Evolutionary conservation across 1,140 invertebrate species (phyloP), one percentile per base, ranked within the genome.

Genomic region (Limonius californicus): DNA sequence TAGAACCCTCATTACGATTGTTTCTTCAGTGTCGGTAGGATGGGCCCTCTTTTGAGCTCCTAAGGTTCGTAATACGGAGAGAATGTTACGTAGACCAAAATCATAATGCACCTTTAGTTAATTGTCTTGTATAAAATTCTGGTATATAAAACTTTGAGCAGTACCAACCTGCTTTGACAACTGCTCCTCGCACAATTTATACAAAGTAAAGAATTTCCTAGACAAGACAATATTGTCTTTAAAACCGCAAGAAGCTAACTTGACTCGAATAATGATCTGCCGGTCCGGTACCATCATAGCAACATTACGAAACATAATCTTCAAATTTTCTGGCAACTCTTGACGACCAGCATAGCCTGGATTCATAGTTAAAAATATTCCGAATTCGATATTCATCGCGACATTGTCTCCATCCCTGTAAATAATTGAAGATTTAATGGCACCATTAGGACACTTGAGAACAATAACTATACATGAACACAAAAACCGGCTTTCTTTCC

Each of bases 211-310:
- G 76, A 96, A 95, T 77, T 97, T 97, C 27, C 91, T 78, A 4
- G 93, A 87, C 14, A 96, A 76, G 12, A 90, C 71, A 45, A 93
- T 85, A 74, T 97, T 96, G 45, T 96, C 91, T 70, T 92, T 88
- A 74, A 95, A 97, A 30, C 94, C 94, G 72, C 91, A 94, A 63
- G 91, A 90, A 32, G 94, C 94, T 58, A 96, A 79, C 78, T 96
- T 96, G 0, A 96, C 94, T 61, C 94, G 81, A 72, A 96, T 96
- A 70, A 97, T 97, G 63, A 96, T 96, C 75, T 96, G 92, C 72
- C 94, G 81, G 74, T 97, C 94, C 0, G 94, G 94, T 11, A 97
- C 92, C 92, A 96, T 95, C 94, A 97, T 97, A 12, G 94, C 92
- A 0, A 96, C 93, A 6, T 89, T 92, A 63, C 92, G 84, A 78